Percentiles rank a stretch among this genome's conserved stretches.
Evolutionary conservation across 2,888 invertebrate species (phyloP).

Genomic region (Acholoe squamosa): DNA sequence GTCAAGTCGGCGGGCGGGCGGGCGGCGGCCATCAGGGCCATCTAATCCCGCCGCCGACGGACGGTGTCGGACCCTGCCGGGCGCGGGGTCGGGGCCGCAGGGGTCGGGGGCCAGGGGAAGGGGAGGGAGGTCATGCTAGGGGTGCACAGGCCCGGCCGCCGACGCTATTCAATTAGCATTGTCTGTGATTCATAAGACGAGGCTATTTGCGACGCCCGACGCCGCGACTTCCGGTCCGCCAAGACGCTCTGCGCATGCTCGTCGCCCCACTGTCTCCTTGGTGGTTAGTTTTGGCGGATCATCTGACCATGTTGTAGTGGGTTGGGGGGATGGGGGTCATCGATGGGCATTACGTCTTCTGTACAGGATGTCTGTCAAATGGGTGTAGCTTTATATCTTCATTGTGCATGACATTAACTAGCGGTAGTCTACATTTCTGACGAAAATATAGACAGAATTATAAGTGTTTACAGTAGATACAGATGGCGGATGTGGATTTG

Average conservation of each 20-base stretch:
- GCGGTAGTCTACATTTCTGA: no score
- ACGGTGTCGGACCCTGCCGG: neutral
- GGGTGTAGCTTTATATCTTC: no score
- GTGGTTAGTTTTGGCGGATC: neutral
- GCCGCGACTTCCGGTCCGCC: neutral
- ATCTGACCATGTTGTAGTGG: neutral
- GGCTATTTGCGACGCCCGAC: slow-evolving; percentile 18
- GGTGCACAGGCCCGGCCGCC: neutral
- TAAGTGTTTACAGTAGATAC: no score
- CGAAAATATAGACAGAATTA: no score
- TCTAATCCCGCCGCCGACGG: slow-evolving; percentile 56
- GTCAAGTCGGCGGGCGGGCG: slow-evolving; percentile 1
- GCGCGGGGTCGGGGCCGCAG: slow-evolving; percentile 26
- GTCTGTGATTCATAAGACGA: slow-evolving; percentile 50
- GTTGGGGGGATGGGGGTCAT: neutral
- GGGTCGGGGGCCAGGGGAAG: neutral
- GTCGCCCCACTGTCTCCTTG: slow-evolving; percentile 10
- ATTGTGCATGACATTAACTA: no score
- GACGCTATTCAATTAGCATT: slow-evolving; percentile 57
- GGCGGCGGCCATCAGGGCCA: slow-evolving; percentile 23
- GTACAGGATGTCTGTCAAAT: neutral
- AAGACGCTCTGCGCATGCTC: slow-evolving; percentile 16
- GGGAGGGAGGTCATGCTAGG: neutral
- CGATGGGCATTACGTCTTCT: neutral
- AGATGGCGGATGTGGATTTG: no score